phyloP scores from a whole-genome alignment of 2,888 invertebrate species.

The Lasioglossum leucozonium region DNA sequence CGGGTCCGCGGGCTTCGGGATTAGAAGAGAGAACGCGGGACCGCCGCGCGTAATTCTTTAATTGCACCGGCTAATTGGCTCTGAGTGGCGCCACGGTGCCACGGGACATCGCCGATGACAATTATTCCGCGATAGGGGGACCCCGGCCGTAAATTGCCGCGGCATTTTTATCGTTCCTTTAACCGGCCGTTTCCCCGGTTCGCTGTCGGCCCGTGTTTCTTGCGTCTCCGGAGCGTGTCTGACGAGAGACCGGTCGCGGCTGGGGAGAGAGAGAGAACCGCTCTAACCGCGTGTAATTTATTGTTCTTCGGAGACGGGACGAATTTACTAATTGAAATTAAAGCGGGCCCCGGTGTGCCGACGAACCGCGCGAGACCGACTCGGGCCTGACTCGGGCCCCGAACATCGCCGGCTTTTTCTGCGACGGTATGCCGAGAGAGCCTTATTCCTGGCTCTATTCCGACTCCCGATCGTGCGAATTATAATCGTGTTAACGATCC shows the following conservation, averaged over 20 bases:
- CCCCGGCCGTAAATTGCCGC: constrained; percentile 67
- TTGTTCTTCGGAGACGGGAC: constrained; percentile 43
- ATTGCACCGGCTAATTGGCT: constrained; percentile 83
- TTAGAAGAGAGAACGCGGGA: constrained; percentile 43
- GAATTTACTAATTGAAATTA: constrained; percentile 54
- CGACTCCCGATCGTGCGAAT: neutral
- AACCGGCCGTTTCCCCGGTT: constrained; percentile 55
- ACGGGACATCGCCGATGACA: constrained; percentile 74
- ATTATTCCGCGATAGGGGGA: constrained; percentile 68
- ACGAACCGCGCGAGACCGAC: neutral
- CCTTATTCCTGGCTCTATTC: neutral
- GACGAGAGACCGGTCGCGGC: constrained; percentile 25
- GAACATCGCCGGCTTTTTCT: neutral
- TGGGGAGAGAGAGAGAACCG: constrained; percentile 1
- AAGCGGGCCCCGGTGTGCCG: neutral
- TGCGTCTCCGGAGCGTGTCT: constrained; percentile 25
- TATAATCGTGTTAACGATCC: neutral
- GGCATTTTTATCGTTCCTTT: constrained; percentile 64
- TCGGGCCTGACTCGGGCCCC: neutral
- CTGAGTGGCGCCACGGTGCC: constrained; percentile 81
- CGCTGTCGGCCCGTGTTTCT: constrained; percentile 34
- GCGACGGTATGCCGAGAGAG: neutral
- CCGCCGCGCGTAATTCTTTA: constrained; percentile 73
- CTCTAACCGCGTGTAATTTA: constrained; percentile 51
- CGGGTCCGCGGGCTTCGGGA: constrained; percentile 56